Percentiles rank a stretch among this genome's conserved stretches.
Conservation (phyloP, 1,140 invertebrate species). For the Oryctes rhinoceros region DNA sequence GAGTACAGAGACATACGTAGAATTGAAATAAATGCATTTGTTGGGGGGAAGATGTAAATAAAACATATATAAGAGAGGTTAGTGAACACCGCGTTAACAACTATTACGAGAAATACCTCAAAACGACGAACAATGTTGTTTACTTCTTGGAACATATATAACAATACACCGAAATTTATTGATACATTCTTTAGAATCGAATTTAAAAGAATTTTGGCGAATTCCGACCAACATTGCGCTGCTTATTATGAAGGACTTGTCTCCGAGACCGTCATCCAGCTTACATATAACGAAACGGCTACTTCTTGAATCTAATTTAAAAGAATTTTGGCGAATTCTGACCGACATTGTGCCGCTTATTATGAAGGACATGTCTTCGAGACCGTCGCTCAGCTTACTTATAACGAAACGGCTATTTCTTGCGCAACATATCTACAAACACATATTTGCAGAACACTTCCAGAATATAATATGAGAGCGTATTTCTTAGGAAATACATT, state of each 20-base stretch:
- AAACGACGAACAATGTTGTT: too few relatives aligned
- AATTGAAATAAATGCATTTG: too few relatives aligned
- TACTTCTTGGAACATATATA: too few relatives aligned
- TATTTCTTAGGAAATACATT: conserved; percentile 32
- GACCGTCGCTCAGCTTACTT: not conserved
- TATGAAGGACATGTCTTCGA: not conserved
- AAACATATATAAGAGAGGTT: too few relatives aligned
- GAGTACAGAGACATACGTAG: too few relatives aligned
- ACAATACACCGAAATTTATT: not conserved
- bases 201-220: too few relatives aligned
- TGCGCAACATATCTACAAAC: not conserved
- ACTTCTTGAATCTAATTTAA: not conserved
- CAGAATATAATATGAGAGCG: conserved; percentile 1
- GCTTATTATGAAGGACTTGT: not conserved
- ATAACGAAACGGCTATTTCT: not conserved
- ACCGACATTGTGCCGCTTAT: not conserved
- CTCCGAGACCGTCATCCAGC: not conserved
- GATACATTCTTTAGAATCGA: not conserved
- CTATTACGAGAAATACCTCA: too few relatives aligned
- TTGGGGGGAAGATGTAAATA: too few relatives aligned
- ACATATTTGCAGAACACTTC: conserved; percentile 19
- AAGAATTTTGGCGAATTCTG: too few relatives aligned
- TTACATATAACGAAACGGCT: not conserved
- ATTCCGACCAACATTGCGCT: too few relatives aligned
- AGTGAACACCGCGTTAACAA: too few relatives aligned